Evolutionary conservation across 1,140 invertebrate genomes (phyloP), one percentile per base, ranked within the genome.

Genomic region (Nasonia longicornis): DNA sequence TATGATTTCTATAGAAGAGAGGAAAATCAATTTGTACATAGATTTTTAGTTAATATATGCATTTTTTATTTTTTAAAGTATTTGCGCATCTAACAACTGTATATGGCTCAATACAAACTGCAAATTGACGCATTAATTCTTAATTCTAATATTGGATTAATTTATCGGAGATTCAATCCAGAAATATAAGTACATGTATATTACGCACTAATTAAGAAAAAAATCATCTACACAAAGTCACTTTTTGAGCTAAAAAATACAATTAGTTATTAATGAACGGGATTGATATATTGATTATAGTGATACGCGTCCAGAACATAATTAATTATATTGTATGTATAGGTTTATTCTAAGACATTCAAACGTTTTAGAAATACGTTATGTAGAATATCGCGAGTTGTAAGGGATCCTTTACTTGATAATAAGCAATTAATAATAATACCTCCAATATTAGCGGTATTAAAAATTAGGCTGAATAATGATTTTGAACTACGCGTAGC

Each of bases 271-370:
- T 45, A 74, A 77, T 69, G n/a, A 76, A 73, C 48, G 72, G 66
- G 29, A 84, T 85, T 83, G 83, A 85, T 82, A 86, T 82, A 77
- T 86, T 84, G 81, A 84, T 85, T 87, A 86, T 80, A 85, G 82
- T 83, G 86, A 85, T 83, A 83, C 80, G 83, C 81, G 85, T 85
- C 79, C 84, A 84, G 81, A 85, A 79, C 84, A 84, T 73, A 75
- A 72, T 45, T 79, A 58, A 84, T 77, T 82, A 77, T 63, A 77
- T 81, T 83, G 26, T 81, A 76, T 73, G 77, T 81, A 81, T 80
- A 84, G 63, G 66, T 72, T 82, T 72, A 81, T 83, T 77, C 66
- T 77, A 77, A 83, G 48, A 77, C 52, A 75, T 84, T 78, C 72
- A 16, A 79, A 71, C 81, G 71, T 82, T 83, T 82, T 81, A 82